Evolutionary conservation across 2,113 vertebrate species (phyloP), one percentile per base, ranked within the genome.

Genomic region (Cottus gobio): DNA sequence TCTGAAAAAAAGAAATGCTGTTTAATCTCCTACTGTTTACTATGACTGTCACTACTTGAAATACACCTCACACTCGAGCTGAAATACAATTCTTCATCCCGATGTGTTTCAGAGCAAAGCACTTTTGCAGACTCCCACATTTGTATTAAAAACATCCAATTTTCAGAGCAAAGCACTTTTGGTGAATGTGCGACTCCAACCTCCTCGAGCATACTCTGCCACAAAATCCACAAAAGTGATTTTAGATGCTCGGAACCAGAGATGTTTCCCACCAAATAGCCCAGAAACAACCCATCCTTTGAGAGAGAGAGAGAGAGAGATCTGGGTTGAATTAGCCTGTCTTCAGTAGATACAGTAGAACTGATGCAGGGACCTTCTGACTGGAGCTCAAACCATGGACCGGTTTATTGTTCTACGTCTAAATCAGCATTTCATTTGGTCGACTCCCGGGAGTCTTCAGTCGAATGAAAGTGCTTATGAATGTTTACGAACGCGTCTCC

Each of bases 261-360:
- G 42, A 75, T 10, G 24, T 63, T 34, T 75, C 67, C 71, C 60
- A 68, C 79, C 39, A 54, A 22, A 64, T 36, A 26, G 13, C 31
- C 36, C 56, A 54, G 28, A 70, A 60, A 75, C 71, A 77, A 70
- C 37, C 28, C 70, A 58, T 87, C 72, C 72, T 54, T 2, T 77
- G 42, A 44, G 42, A 44, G 42, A 16, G 42, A 44, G 42, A 44
- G 42, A 44, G 42, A 44, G 44, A 46, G 44, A 46, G 16, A 74
- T 88, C 89, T 89, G 88, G 84, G 85, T 77, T 83, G 58, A 87
- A 87, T 91, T 89, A 90, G 68, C 57, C 30, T 26, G 15, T 20
- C 81, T 90, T 85, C 30, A 82, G 69, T 1, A 68, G 86, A 91
- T 83, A 63, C 63, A 85, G 67, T 62, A 85, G 80, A 83, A 56